These are phyloP conservation scores for Blastobasis lacticolella DNA, from an alignment of 2,888 invertebrate species.

Conservation along the genomic window DNA sequence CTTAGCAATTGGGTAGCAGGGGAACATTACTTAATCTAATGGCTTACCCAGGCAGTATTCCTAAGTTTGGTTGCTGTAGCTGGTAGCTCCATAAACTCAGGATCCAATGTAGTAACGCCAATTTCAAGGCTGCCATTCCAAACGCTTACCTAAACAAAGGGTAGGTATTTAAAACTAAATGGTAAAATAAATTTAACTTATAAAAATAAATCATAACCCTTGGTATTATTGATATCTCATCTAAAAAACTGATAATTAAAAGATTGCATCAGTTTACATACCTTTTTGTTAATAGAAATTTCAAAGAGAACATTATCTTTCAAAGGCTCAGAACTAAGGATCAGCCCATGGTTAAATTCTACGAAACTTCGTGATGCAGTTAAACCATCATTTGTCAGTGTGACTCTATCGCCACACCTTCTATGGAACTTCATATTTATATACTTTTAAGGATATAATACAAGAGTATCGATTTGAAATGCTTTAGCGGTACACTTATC, in stretches of 20 bases:
- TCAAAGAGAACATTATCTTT: conserved; percentile 88
- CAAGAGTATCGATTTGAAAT: too few relatives aligned
- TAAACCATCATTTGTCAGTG: conserved; percentile 86
- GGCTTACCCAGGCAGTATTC: conserved; percentile 85
- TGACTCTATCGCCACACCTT: conserved; percentile 89
- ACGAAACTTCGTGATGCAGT: conserved; percentile 87
- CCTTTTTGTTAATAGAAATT: conserved; percentile 92
- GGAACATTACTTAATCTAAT: background rate
- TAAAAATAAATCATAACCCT: too few relatives aligned
- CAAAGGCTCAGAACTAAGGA: conserved; percentile 86
- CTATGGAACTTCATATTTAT: conserved; percentile 79
- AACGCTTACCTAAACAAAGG: conserved; percentile 78
- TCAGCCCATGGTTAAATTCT: conserved; percentile 92
- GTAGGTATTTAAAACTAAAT: background rate
- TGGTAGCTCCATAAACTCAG: conserved; percentile 90
- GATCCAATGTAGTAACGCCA: conserved; percentile 92
- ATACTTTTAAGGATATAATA: too few relatives aligned
- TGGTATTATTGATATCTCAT: too few relatives aligned
- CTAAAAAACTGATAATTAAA: background rate
- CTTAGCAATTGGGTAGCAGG: too few relatives aligned
- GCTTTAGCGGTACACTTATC: too few relatives aligned
- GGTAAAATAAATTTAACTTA: too few relatives aligned
- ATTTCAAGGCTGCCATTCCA: conserved; percentile 97
- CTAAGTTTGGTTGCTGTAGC: conserved; percentile 86
- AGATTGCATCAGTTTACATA: conserved; percentile 35